Base-by-base conservation (phyloP, 1,140 invertebrate species). In the Procambarus virginalis region DNA sequence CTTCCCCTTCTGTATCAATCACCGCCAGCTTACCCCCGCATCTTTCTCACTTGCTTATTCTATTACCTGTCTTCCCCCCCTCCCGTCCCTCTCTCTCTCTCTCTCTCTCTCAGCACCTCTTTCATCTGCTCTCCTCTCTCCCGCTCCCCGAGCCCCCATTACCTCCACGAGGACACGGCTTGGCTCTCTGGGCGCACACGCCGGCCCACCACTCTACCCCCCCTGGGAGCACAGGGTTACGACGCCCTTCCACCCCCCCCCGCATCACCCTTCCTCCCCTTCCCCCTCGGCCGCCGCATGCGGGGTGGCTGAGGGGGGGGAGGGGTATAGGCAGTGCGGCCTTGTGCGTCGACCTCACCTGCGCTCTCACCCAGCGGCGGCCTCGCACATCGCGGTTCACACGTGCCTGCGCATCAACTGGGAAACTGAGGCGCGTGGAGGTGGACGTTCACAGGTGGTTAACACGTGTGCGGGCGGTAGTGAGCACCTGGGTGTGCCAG, bases 51-150 rank as follows among this genome's bases (percentile, higher is more conserved):
- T 34, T 34, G 34, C 34, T 34, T 34, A 34, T 34, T 34, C 34
- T 34, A 34, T 34, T 34, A 34, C 20, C 48, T 14, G 46, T 81
- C 76, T 12, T 73, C 83, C 91, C 77, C 86, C 76, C 73, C 84
- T 80, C 60, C 48, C 83, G 68, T 90, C 58, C 0, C 45, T 73
- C 20, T 49, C 3, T 45, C 45, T 51, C 34, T 70, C 48, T n/a
- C 20, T 46, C 45, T 34, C 34, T 48, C 70, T 49, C 2, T 48
- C 17, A 5, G 1, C 60, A 64, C 60, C 17, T 20, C 60, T 4
- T 17, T 20, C 60, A 64, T 55, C 60, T 17, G 0, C 60, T 17
- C 60, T 20, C 20, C 60, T 17, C 60, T 17, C 60, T 17, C 12
- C 60, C 60, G 1, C 14, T 14, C 12, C 60, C 20, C 60, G 12